These are phyloP conservation scores for Conus canariensis DNA, from an alignment of 2,888 invertebrate genomes.

Conservation along the genomic window DNA sequence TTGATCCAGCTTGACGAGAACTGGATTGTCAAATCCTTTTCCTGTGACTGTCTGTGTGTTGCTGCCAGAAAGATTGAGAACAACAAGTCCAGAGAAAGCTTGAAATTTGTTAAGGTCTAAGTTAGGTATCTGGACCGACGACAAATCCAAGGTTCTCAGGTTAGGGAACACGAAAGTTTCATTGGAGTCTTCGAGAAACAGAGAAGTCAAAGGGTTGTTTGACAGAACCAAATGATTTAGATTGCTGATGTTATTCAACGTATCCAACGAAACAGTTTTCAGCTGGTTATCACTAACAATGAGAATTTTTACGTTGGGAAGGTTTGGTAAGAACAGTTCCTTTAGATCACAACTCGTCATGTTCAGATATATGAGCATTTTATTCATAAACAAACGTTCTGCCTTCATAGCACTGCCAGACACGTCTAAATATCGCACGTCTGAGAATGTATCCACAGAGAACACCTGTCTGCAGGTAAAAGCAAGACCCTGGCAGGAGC, in stretches of 20 bases:
- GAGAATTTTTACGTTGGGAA: background rate
- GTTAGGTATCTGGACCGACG: background rate
- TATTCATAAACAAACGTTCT: background rate
- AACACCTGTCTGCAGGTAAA: conserved; percentile 25
- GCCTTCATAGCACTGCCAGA: background rate
- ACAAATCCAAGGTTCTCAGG: background rate
- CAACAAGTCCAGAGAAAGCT: background rate
- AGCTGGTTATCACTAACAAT: background rate
- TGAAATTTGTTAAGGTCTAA: background rate
- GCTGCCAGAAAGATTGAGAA: conserved; percentile 3
- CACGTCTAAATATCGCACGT: background rate
- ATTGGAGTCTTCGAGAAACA: background rate
- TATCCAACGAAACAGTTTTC: background rate
- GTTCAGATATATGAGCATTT: background rate
- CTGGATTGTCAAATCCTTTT: background rate
- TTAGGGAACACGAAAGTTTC: background rate
- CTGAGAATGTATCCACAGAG: background rate
- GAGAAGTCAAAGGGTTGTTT: background rate
- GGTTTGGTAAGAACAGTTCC: background rate
- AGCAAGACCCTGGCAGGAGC: conserved; percentile 34
- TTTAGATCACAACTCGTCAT: background rate
- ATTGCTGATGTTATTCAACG: background rate
- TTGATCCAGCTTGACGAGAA: background rate
- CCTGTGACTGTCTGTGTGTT: background rate
- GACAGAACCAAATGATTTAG: background rate